Percentiles rank a stretch among this genome's conserved stretches.
Conservation (phyloP, 2,888 invertebrate species). For the Iphiclides podalirius region DNA sequence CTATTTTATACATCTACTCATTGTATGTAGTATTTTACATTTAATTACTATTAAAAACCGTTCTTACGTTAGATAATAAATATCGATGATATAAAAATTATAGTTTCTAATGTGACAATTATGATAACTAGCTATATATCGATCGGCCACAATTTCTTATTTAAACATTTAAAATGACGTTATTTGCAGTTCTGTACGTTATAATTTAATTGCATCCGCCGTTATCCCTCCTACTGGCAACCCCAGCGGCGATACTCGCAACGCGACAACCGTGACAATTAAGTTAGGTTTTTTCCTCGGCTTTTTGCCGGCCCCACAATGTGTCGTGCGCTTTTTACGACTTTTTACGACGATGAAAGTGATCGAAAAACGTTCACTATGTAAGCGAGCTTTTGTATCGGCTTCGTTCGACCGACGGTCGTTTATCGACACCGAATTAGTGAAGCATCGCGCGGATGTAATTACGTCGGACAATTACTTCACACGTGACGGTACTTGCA, state of each 20-base stretch:
- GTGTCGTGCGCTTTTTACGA: conserved; percentile 43
- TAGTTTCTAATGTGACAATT: no score
- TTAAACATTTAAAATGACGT: no score
- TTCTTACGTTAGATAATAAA: no score
- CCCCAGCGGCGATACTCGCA: conserved; percentile 23
- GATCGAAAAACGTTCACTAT: conserved; percentile 56
- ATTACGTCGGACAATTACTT: conserved; percentile 32
- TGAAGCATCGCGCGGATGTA: conserved; percentile 37
- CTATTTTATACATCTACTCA: background rate
- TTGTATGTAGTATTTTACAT: no score
- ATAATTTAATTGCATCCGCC: no score
- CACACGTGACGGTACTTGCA: conserved; percentile 1
- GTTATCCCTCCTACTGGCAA: conserved; percentile 17
- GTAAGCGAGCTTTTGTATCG: conserved; percentile 47
- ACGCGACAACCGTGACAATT: conserved; percentile 62
- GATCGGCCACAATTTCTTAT: no score
- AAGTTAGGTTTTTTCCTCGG: conserved; percentile 61
- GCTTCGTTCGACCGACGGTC: conserved; percentile 34
- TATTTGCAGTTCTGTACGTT: no score
- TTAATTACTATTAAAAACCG: no score
- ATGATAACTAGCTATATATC: no score
- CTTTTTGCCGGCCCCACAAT: conserved; percentile 39
- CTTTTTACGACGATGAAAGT: conserved; percentile 63
- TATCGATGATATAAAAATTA: no score
- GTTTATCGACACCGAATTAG: conserved; percentile 34